Evolutionary conservation across 2,113 vertebrate genomes (phyloP).

Genomic region (Progne subis): DNA sequence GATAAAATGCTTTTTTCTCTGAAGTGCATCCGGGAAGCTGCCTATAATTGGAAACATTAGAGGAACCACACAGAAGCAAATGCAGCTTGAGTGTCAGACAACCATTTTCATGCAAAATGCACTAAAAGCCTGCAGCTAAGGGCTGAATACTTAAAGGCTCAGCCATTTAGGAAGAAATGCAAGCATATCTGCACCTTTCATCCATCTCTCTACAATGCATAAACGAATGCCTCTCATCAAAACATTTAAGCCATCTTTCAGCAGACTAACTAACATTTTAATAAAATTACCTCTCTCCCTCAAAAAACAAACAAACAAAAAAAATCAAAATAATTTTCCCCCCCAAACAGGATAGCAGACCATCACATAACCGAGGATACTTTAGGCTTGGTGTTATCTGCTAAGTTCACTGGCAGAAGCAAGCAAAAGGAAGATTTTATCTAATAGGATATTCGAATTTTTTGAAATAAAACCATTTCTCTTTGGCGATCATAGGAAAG

Average conservation of each 20-base stretch:
- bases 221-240: background rate
- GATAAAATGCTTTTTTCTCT: background rate
- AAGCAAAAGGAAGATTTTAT: background rate
- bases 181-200: background rate
- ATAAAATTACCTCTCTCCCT: background rate
- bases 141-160: background rate
- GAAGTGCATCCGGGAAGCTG: background rate
- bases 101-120: background rate
- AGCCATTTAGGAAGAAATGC: background rate
- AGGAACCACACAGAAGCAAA: background rate
- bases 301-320: background rate
- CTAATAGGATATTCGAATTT: background rate
- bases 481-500: background rate
- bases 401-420: background rate
- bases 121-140: background rate
- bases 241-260: background rate
- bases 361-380: background rate
- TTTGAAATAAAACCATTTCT: background rate
- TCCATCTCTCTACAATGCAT: background rate
- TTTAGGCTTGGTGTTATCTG: background rate
- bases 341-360: background rate
- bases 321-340: background rate
- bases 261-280: background rate
- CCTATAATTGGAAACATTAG: background rate
- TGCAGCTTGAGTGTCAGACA: background rate